A percentile compares a stretch with the other conserved stretches of the same genome.
Evolutionary conservation across 2,888 invertebrate species (phyloP).

Genomic region (Drosophila pseudotakahashii): DNA sequence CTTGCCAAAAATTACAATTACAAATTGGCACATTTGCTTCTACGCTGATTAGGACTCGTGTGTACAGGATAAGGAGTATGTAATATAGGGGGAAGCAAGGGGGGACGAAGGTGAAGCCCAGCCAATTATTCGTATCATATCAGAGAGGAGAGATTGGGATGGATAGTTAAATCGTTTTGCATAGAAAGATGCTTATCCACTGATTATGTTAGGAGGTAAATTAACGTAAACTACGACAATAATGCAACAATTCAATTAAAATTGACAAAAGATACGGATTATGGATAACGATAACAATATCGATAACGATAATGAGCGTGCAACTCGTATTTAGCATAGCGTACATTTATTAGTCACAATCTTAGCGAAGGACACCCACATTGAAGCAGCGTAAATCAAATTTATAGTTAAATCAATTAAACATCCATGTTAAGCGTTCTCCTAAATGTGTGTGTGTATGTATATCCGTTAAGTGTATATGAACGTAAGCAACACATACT

Average conservation of each 20-base stretch:
- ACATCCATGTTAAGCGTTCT: constrained; percentile 30
- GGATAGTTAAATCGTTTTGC: constrained; percentile 27
- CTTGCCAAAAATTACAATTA: constrained; percentile 65
- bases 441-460: constrained; percentile 28
- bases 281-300: constrained; percentile 11
- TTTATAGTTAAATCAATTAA: constrained; percentile 57
- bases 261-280: constrained; percentile 46
- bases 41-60: constrained; percentile 26
- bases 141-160: constrained; percentile 11
- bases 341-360: constrained; percentile 45
- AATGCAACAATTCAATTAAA: constrained; percentile 82
- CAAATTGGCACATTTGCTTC: constrained; percentile 69
- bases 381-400: constrained; percentile 56
- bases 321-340: constrained; percentile 15
- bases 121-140: constrained; percentile 50
- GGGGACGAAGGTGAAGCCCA: constrained; percentile 1
- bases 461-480: constrained; percentile 21
- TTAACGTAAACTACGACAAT: constrained; percentile 83
- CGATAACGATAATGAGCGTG: constrained; percentile 15
- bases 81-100: constrained; percentile 24
- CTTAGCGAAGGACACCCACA: constrained; percentile 23
- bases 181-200: constrained; percentile 38
- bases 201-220: constrained; percentile 55
- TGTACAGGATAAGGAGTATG: constrained; percentile 26
- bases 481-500: constrained; percentile 11